These are phyloP conservation scores for Saturnia japonica DNA, from an alignment of 2,888 invertebrate species.

Conservation along the genomic window DNA sequence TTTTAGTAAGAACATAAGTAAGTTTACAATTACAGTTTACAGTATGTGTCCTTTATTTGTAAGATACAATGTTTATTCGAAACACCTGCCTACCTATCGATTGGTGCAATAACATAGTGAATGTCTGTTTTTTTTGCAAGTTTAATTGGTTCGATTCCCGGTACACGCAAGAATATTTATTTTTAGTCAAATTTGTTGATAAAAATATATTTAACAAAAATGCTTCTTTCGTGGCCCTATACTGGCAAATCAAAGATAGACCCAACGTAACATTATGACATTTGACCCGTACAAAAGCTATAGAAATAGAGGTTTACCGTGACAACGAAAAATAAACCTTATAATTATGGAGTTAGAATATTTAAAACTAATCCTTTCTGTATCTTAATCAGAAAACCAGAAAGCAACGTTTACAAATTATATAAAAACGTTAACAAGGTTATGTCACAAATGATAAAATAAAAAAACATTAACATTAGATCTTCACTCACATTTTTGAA, in stretches of 20 bases:
- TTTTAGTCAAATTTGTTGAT: not conserved
- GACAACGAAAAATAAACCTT: not conserved
- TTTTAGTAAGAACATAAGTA: no score
- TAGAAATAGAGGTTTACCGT: not conserved
- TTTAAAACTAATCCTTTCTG: not conserved
- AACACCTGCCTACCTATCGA: no score
- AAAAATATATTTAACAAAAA: not conserved
- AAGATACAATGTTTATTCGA: no score
- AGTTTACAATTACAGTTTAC: no score
- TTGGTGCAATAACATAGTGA: no score
- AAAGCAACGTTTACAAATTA: not conserved
- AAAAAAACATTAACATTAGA: not conserved
- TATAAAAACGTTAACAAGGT: not conserved
- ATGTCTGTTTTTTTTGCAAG: no score
- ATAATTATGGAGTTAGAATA: not conserved
- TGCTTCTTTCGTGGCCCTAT: not conserved
- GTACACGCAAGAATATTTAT: no score
- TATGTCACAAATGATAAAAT: not conserved
- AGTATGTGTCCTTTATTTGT: no score
- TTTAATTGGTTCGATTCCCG: no score
- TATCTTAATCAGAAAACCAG: not conserved
- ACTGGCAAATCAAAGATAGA: not conserved
- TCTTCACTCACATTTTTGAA: not conserved
- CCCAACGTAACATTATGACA: slow-evolving; percentile 9
- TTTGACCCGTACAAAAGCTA: not conserved